phyloP scores from a whole-genome alignment of 2,888 invertebrate species.

The Cataglyphis livida region DNA sequence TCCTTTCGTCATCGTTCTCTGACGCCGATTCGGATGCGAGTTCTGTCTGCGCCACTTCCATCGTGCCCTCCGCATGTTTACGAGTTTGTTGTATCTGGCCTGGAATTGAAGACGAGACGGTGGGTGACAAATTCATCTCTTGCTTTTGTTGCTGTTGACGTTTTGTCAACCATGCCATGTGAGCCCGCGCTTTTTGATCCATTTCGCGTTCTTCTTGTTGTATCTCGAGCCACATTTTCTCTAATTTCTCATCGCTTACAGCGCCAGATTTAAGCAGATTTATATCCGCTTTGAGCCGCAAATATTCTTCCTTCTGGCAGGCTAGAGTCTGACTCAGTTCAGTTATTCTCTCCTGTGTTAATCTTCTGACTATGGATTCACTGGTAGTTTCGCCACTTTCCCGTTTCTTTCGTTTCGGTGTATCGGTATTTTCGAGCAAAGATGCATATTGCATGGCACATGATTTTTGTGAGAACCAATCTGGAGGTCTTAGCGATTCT shows the following conservation, averaged over 20 bases:
- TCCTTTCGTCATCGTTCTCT: constrained; percentile 79
- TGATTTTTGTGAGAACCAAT: constrained; percentile 96
- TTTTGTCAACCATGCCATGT: constrained; percentile 80
- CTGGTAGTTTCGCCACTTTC: constrained; percentile 91
- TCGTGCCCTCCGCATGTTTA: constrained; percentile 68
- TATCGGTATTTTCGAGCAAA: constrained; percentile 93
- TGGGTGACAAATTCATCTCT: constrained; percentile 68
- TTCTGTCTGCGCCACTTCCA: constrained; percentile 63
- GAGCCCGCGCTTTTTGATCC: constrained; percentile 89
- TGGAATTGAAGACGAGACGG: constrained; percentile 47
- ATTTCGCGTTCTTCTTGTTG: constrained; percentile 91
- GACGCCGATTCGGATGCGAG: constrained; percentile 25
- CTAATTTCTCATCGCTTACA: constrained; percentile 90
- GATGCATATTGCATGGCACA: constrained; percentile 96
- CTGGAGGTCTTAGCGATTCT: constrained; percentile 89
- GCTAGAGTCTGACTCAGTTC: constrained; percentile 91
- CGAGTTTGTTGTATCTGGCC: constrained; percentile 62
- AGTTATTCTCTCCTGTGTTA: constrained; percentile 92
- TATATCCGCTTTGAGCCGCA: constrained; percentile 89
- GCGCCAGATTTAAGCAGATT: constrained; percentile 87
- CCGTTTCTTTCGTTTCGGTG: constrained; percentile 94
- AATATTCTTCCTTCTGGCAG: constrained; percentile 91
- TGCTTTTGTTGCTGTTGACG: constrained; percentile 79
- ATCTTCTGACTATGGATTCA: constrained; percentile 91
- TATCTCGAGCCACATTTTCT: constrained; percentile 91